Evolutionary conservation across 2,113 vertebrate genomes (phyloP), one percentile per base, ranked within the genome.

Genomic region (Murina feae): DNA sequence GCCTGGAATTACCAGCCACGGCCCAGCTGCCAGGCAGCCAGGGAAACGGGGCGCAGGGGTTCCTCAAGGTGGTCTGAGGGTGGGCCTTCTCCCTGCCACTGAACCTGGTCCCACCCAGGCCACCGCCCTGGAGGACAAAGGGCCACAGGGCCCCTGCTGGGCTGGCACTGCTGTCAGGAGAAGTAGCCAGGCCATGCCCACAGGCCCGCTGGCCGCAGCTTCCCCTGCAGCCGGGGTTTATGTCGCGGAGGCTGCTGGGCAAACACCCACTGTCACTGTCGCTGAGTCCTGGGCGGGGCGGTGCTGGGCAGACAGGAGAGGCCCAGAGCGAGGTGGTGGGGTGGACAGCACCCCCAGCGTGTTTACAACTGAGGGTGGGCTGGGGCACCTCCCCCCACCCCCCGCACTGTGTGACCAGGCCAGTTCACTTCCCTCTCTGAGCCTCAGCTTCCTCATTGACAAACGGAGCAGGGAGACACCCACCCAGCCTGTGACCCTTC

Each of bases 381-480:
- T 0, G 10, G 37, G 53, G 30, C n/a, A 53, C 2, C 9, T 6
- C 23, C 32, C 9, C 53, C 2, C 0, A n/a, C 37, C 2, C 11
- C 12, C 0, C 18, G 21, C 23, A 12, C 86, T n/a, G 49, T 65
- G 89, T 35, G 79, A 63, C 42, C 23, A 4, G 68, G 69, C 14
- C 78, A 23, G 68, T 35, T 66, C 87, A 85, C 87, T 95, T 96
- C 65, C 81, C 35, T 49, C 74, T 63, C 65, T 11, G 63, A 69
- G 68, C 42, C 85, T 71, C 72, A 65, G 85, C 92, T 95, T 96
- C 95, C 90, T 94, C 82, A 55, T 92, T 53, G 78, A 49, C 85
- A 79, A 60, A 86, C 49, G 4, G 49, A 74, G 75, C 69, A 13
- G 0, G 6, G 78, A 79, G 91, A 18, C 82, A 58, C 85, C 85